Evolutionary conservation across 1,140 invertebrate genomes (phyloP).

Genomic region (Drosophila aff.): DNA sequence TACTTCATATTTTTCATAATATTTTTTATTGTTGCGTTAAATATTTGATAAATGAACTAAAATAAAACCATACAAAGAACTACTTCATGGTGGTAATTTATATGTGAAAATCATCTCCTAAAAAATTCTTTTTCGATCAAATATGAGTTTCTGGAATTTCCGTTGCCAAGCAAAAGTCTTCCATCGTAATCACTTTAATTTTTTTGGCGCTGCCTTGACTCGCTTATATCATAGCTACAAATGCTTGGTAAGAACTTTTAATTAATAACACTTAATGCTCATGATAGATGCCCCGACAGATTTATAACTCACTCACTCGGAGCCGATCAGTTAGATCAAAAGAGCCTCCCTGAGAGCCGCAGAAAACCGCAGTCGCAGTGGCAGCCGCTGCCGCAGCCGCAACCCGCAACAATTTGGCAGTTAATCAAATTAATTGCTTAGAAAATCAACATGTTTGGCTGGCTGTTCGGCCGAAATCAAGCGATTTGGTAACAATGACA

Average conservation of each 20-base stretch:
- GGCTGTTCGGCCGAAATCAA: constrained; percentile 54
- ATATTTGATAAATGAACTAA: neutral
- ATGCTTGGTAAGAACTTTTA: constrained; percentile 69
- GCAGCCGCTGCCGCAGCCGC: constrained; percentile 1
- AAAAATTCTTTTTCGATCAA: neutral
- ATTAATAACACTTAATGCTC: constrained; percentile 73
- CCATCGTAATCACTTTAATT: constrained; percentile 8
- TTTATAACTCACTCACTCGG: constrained; percentile 53
- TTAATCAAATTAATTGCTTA: constrained; percentile 82
- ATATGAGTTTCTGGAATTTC: constrained; percentile 39
- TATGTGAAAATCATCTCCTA: neutral
- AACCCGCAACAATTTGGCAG: constrained; percentile 61
- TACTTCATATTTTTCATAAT: neutral
- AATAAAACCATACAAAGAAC: neutral
- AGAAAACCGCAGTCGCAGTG: constrained; percentile 57
- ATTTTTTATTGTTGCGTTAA: neutral
- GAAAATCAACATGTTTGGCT: constrained; percentile 79
- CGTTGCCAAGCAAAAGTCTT: constrained; percentile 37
- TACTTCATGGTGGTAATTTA: neutral
- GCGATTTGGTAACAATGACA: constrained; percentile 66
- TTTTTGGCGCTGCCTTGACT: constrained; percentile 13
- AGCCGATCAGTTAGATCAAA: constrained; percentile 62
- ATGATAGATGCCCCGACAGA: constrained; percentile 53
- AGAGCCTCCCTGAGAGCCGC: constrained; percentile 16
- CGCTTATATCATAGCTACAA: constrained; percentile 64